Evolutionary conservation across 1,140 invertebrate species (phyloP).

Genomic region (Planococcus citri): DNA sequence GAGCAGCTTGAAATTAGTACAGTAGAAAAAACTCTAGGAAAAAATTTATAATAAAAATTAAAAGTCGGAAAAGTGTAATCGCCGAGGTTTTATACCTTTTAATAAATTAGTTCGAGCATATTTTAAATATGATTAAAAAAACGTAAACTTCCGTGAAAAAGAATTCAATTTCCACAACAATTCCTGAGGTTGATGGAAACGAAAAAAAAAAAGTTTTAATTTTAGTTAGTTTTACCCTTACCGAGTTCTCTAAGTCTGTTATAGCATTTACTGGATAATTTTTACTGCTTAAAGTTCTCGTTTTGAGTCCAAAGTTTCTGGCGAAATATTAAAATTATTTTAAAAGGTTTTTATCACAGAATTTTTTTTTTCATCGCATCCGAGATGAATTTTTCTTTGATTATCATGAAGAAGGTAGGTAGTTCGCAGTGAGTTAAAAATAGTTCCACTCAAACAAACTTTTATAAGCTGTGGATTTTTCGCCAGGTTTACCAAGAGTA

Average conservation of each 20-base stretch:
- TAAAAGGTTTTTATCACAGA: conserved; percentile 10
- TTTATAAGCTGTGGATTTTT: not conserved
- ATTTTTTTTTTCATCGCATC: not conserved
- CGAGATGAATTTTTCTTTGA: not conserved
- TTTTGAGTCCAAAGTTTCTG: not conserved
- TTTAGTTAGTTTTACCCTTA: not conserved
- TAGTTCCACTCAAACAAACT: not conserved
- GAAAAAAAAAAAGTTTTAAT: conserved; percentile 11
- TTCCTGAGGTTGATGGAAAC: conserved; percentile 1
- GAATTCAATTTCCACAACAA: conserved; percentile 13
- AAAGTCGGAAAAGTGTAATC: not conserved
- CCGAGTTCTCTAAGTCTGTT: not conserved
- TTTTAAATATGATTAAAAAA: conserved; percentile 17
- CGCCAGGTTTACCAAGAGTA: not conserved
- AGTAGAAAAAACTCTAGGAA: too few species aligned
- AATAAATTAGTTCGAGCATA: conserved; percentile 14
- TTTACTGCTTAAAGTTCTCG: not conserved
- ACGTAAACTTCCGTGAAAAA: conserved; percentile 5
- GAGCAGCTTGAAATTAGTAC: too few species aligned
- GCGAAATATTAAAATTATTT: conserved; percentile 19
- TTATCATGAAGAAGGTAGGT: not conserved
- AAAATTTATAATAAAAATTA: too few species aligned
- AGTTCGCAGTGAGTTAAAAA: not conserved
- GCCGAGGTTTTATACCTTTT: not conserved
- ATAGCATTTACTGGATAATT: conserved; percentile 11